Base-by-base conservation (phyloP, 2,888 invertebrate genomes). In the Pseudanteris insignis region DNA sequence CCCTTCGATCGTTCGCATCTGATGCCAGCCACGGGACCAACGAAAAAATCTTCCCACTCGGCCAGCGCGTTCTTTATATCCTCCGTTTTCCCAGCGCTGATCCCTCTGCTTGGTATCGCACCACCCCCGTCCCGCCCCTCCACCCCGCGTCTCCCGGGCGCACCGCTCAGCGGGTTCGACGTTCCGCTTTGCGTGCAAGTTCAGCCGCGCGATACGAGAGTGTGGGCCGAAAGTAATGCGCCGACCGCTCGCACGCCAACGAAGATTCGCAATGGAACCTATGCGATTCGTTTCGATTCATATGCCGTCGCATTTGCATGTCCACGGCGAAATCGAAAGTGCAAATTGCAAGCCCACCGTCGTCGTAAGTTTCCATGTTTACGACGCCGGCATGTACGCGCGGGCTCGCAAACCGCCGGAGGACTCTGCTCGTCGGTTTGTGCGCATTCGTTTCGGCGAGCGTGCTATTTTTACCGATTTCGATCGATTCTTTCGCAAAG, bases 141-240 rank as follows among this genome's bases (percentile, higher is more conserved):
- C 33, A n/a, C n/a, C n/a, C n/a, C n/a, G n/a, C n/a, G n/a, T n/a
- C n/a, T n/a, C n/a, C n/a, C n/a, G n/a, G n/a, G n/a, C n/a, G n/a
- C n/a, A n/a, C n/a, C n/a, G 15, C 24, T 18, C 28, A 7, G 5
- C 21, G 21, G 7, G 13, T 3, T 5, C 14, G 15, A 12, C 18
- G n/a, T 11, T 13, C 21, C 11, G 12, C 11, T 26, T 10, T n/a
- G n/a, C n/a, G n/a, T n/a, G n/a, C n/a, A n/a, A n/a, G n/a, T n/a
- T n/a, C n/a, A n/a, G n/a, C 11, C 43, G 26, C 12, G 46, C 37
- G 29, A 44, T 26, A 57, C 24, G 34, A 34, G 47, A 62, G 62
- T 62, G 62, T 57, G 51, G 57, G 57, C 14, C 37, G 62, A 28
- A 40, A 38, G 38, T 43, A 48, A 54, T 38, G 47, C 34, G 13